Conservation (phyloP, 1,140 invertebrate species). For the Drosophila setifemur region DNA sequence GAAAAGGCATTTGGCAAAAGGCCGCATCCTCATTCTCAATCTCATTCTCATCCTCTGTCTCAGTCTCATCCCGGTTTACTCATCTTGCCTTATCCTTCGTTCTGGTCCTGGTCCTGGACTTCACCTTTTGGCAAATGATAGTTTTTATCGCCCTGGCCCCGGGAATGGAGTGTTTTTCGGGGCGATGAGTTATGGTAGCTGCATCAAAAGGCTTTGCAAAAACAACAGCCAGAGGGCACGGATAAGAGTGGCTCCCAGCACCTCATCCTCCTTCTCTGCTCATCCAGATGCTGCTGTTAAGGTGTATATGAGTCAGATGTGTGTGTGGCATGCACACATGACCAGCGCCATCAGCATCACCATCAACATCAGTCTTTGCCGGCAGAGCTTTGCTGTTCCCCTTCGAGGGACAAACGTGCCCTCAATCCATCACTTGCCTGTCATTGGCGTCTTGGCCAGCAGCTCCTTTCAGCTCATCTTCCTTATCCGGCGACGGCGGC, state of each 20-base stretch:
- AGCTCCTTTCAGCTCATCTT: neutral
- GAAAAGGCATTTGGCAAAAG: conserved; percentile 68
- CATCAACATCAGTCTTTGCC: conserved; percentile 60
- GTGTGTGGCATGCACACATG: conserved; percentile 46
- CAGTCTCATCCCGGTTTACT: conserved; percentile 17
- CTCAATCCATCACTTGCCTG: conserved; percentile 75
- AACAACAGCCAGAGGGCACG: conserved; percentile 16
- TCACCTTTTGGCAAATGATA: conserved; percentile 77
- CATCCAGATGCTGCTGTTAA: conserved; percentile 14
- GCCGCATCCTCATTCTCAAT: conserved; percentile 3
- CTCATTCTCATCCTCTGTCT: neutral
- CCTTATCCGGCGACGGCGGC: neutral
- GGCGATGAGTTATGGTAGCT: conserved; percentile 72
- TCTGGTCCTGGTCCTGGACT: conserved; percentile 24
- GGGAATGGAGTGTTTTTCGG: conserved; percentile 52
- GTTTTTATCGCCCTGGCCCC: conserved; percentile 63
- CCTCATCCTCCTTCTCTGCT: neutral
- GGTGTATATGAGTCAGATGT: conserved; percentile 30
- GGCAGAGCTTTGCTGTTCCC: conserved; percentile 27
- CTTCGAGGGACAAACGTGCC: conserved; percentile 49
- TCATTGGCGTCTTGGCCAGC: conserved; percentile 65
- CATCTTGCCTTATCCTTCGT: conserved; percentile 5
- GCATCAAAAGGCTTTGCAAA: conserved; percentile 68
- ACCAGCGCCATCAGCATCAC: conserved; percentile 47
- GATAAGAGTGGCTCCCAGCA: neutral